These are phyloP conservation scores for Zonitis immaculata DNA, from an alignment of 2,888 invertebrate species.

Conservation along the genomic window DNA sequence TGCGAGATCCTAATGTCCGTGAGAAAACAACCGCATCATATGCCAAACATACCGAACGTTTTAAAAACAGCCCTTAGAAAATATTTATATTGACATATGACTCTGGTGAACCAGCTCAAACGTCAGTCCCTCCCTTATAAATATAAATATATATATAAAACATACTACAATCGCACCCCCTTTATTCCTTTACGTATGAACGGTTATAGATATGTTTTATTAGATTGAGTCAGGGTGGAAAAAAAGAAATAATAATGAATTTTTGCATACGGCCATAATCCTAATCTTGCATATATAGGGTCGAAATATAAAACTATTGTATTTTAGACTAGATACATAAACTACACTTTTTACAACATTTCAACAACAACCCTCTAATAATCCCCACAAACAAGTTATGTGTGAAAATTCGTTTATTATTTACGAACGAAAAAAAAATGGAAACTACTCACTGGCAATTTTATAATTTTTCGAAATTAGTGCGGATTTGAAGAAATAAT, in stretches of 20 bases:
- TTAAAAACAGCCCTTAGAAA: constrained; percentile 45
- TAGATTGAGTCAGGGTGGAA: constrained; percentile 21
- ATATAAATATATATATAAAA: constrained; percentile 2
- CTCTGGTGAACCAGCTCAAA: constrained; percentile 32
- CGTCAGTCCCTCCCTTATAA: constrained; percentile 23
- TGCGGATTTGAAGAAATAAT: not conserved
- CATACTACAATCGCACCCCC: constrained; percentile 23
- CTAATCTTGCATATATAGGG: constrained; percentile 27
- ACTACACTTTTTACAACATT: constrained; percentile 28
- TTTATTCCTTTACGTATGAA: constrained; percentile 26
- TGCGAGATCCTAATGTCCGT: constrained; percentile 44
- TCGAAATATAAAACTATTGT: constrained; percentile 19
- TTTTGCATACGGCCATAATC: constrained; percentile 29
- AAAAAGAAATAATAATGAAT: too few relatives aligned
- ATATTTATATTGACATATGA: constrained; percentile 49
- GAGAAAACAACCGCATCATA: constrained; percentile 43
- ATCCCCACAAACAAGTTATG: constrained; percentile 21
- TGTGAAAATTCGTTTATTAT: constrained; percentile 17
- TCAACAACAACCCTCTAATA: constrained; percentile 14
- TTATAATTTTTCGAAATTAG: not conserved
- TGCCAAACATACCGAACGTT: constrained; percentile 37
- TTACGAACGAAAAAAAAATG: not conserved
- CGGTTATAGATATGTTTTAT: constrained; percentile 32
- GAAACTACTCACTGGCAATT: too few relatives aligned
- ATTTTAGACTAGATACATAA: constrained; percentile 19